Base-by-base conservation (phyloP, 2,113 vertebrate species). In the Psilopsiagon aymara region DNA sequence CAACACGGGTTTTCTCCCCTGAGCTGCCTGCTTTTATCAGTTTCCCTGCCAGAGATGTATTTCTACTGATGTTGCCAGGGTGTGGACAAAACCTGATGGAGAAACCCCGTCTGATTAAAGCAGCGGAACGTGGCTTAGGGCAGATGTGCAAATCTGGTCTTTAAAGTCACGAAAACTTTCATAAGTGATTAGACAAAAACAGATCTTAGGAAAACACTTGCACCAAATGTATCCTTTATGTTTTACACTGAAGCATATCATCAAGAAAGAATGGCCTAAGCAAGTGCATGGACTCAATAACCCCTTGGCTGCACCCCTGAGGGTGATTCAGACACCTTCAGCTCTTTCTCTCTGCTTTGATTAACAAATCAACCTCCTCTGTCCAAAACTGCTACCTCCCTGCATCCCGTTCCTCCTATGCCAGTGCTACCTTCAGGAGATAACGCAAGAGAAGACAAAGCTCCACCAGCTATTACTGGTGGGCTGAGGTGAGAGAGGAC, bases 31-130 rank as follows among this genome's bases (percentile, higher is more conserved):
- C 44, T 35, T 67, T 17, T 68, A 66, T n/a, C 84, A 77, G 90
- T 81, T 75, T 55, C 46, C 53, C 73, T 25, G 60, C 60, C 52
- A 66, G 83, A 85, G 84, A 63, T 79, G 53, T 55, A 80, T 83
- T 88, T 82, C 80, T 82, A 68, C 28, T 35, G 94, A 87, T 67
- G 62, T 10, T 81, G 91, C 95, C 80, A 79, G 90, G 43, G 77
- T 84, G 76, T 52, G 94, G 95, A 94, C 47, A 75, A 63, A 95
- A 86, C 79, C 94, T 94, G 80, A 46, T 3, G 69, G 82, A 93
- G 28, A 83, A 78, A 91, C 88, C 70, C 5, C 35, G 86, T 55
- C 68, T 89, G 78, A 88, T 95, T 86, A 82, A 88, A 77, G 84
- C 64, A 94, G 83, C 62, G n/a, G 67, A 86, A 90, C 1, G 3